Conservation (phyloP, 2,113 vertebrate species). For the Eclectus roratus region DNA sequence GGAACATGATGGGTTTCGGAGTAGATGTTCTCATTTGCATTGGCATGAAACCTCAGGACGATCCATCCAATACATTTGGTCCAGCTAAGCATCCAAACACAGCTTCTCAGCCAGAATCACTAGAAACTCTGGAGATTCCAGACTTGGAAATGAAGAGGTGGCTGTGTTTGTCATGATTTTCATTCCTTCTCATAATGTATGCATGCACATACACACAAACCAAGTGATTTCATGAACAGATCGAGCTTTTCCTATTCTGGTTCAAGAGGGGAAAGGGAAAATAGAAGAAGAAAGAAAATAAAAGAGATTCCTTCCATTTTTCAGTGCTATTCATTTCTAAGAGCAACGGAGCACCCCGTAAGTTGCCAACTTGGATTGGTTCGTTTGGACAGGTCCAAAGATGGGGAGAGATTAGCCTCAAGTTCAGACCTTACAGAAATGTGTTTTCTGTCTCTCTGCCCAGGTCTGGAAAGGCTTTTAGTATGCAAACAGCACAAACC, state of each 20-base stretch:
- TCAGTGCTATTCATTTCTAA: not conserved
- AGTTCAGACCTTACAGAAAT: not conserved
- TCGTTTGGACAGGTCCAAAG: not conserved
- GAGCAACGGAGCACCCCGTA: not conserved
- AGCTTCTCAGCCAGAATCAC: not conserved
- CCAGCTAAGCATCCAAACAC: not conserved
- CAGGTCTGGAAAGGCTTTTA: not conserved
- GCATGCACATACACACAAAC: not conserved
- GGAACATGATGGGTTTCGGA: not conserved
- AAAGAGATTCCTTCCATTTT: not conserved
- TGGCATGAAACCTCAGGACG: not conserved
- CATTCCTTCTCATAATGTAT: not conserved
- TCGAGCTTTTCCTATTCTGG: not conserved
- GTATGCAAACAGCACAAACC: not conserved
- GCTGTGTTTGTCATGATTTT: not conserved
- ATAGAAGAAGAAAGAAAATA: not conserved
- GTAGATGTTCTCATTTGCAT: not conserved
- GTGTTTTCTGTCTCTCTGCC: not conserved
- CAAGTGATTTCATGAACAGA: not conserved
- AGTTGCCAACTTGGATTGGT: not conserved
- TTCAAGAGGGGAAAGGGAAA: not conserved
- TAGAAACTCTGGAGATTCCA: not conserved
- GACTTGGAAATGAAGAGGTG: not conserved
- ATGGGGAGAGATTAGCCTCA: not conserved
- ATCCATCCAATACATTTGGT: not conserved